Evolutionary conservation across 2,888 invertebrate species (phyloP).

Genomic region (Ryuthela nishihirai): DNA sequence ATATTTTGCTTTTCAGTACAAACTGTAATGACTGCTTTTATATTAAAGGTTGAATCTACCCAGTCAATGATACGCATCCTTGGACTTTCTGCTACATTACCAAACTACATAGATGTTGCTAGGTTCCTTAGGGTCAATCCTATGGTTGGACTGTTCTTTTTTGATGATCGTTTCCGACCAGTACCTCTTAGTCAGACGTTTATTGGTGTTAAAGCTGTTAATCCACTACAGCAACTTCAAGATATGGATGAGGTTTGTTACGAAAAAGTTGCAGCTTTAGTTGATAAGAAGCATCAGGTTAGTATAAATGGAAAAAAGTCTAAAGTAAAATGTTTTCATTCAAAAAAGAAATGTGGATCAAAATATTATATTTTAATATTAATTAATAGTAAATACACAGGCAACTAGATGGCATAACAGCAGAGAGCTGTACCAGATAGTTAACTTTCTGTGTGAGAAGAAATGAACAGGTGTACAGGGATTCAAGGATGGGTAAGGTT

Average conservation of each 20-base stretch:
- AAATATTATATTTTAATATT: no score
- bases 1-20: no score
- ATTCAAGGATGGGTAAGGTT: no score
- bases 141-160: slow-evolving; percentile 83
- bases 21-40: no score
- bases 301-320: no score
- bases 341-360: no score
- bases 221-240: slow-evolving; percentile 61
- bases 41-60: slow-evolving; percentile 67
- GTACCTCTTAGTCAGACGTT: slow-evolving; percentile 91
- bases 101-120: slow-evolving; percentile 96
- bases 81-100: slow-evolving; percentile 93
- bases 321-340: no score
- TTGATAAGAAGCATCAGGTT: slow-evolving; percentile 83
- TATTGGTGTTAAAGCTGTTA: slow-evolving; percentile 72
- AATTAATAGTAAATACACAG: no score
- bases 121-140: slow-evolving; percentile 90
- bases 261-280: slow-evolving; percentile 82
- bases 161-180: slow-evolving; percentile 89
- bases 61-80: slow-evolving; percentile 70
- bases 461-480: no score
- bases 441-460: no score
- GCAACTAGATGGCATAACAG: no score
- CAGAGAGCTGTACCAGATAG: no score
- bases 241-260: slow-evolving; percentile 91